phyloP scores from a whole-genome alignment of 2,113 vertebrate genomes.

The Casuarius casuarius region DNA sequence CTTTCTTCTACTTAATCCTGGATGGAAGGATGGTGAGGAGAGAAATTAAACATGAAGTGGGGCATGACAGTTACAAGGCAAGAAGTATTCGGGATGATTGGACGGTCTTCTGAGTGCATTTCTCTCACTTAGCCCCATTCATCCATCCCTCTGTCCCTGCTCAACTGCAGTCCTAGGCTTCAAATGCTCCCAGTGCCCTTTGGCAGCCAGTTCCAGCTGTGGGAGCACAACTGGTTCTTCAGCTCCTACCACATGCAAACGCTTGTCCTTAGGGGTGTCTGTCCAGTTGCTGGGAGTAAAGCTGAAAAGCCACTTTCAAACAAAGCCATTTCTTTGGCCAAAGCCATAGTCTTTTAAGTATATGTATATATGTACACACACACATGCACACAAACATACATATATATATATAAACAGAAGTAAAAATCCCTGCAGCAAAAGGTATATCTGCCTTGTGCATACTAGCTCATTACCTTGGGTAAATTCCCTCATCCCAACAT shows the following conservation, averaged over 20 bases:
- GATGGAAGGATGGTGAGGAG: neutral
- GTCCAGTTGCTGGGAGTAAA: neutral
- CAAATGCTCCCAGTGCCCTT: neutral
- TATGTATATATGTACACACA: too few species aligned
- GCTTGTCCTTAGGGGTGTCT: neutral
- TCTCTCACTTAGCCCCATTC: neutral
- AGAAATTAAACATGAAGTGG: neutral
- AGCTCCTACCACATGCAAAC: neutral
- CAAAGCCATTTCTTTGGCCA: neutral
- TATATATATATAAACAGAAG: neutral
- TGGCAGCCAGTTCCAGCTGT: neutral
- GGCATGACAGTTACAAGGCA: neutral
- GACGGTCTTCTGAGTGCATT: neutral
- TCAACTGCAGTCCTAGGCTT: neutral
- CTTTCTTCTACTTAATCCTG: neutral
- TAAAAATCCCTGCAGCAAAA: neutral
- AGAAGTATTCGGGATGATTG: neutral
- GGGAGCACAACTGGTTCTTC: neutral
- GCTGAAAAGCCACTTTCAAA: neutral
- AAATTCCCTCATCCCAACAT: neutral
- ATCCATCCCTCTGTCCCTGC: neutral
- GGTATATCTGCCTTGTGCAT: rapidly evolving
- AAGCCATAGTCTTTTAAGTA: neutral
- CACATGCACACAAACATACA: too few species aligned
- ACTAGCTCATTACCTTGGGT: neutral